Percentiles rank a stretch among this genome's conserved stretches.
These are phyloP conservation scores for Pseudorhombus dupliciocellatus DNA, from an alignment of 2,113 vertebrate genomes.

Conservation along the genomic window DNA sequence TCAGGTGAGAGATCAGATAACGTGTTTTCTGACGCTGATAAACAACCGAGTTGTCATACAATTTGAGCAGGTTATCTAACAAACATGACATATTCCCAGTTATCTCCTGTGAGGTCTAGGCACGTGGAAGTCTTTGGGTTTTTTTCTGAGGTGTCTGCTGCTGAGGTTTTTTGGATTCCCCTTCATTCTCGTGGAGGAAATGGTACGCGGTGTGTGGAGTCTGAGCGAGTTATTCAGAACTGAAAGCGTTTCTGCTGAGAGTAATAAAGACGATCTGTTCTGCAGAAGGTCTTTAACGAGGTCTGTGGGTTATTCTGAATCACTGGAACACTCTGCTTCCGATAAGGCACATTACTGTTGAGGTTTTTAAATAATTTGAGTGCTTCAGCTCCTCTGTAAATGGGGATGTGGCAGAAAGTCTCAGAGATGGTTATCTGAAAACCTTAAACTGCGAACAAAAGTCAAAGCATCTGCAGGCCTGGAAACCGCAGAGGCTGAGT, in stretches of 20 bases:
- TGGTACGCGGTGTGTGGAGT: too few species aligned
- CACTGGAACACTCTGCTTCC: too few species aligned
- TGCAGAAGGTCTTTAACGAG: not conserved
- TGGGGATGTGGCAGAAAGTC: slow-evolving; percentile 10
- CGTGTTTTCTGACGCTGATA: not conserved
- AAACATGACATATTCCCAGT: too few species aligned
- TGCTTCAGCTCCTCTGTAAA: not conserved
- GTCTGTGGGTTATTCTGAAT: not conserved
- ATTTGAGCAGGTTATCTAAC: too few species aligned
- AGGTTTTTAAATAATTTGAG: slow-evolving; percentile 26
- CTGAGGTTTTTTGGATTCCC: slow-evolving; percentile 6
- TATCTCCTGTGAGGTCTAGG: not conserved
- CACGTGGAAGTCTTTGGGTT: not conserved
- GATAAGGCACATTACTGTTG: slow-evolving; percentile 8
- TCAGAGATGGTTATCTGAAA: slow-evolving; percentile 22
- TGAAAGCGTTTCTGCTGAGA: not conserved
- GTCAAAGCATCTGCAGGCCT: slow-evolving; percentile 8
- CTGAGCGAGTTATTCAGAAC: too few species aligned
- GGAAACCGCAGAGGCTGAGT: slow-evolving; percentile 4
- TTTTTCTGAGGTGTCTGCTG: not conserved
- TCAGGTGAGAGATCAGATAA: too few species aligned
- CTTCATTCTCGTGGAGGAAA: not conserved
- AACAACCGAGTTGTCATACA: not conserved
- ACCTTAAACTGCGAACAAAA: slow-evolving; percentile 35
- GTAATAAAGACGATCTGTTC: not conserved